Evolutionary conservation across 2,888 invertebrate genomes (phyloP).

Genomic region (Chymomyza amoena): DNA sequence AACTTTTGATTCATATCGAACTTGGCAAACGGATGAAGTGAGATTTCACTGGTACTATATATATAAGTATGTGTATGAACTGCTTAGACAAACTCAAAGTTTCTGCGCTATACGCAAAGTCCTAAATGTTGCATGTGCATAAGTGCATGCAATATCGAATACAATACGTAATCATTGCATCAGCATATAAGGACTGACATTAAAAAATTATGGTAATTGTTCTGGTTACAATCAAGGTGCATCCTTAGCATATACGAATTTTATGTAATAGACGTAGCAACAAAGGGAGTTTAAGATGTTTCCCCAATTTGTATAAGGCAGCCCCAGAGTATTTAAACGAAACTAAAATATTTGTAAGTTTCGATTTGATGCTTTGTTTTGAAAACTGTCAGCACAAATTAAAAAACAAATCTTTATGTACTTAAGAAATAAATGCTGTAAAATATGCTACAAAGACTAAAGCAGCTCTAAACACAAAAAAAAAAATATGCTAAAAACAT

Average conservation of each 20-base stretch:
- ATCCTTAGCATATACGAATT: constrained; percentile 41
- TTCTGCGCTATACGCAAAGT: constrained; percentile 22
- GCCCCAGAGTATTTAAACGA: not conserved
- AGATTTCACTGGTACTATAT: constrained; percentile 30
- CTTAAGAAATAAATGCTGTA: constrained; percentile 6
- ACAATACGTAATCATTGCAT: constrained; percentile 35
- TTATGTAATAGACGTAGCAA: constrained; percentile 28
- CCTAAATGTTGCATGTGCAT: constrained; percentile 3
- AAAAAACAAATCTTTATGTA: constrained; percentile 1
- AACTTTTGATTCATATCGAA: constrained; percentile 69
- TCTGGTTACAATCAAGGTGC: constrained; percentile 44
- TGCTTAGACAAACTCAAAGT: constrained; percentile 30
- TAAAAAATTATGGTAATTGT: not conserved
- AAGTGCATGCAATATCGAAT: constrained; percentile 29
- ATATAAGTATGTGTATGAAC: constrained; percentile 8
- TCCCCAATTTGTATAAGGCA: not conserved
- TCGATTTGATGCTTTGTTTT: not conserved
- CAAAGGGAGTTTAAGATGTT: not conserved
- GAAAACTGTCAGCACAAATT: not conserved
- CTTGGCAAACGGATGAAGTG: constrained; percentile 36
- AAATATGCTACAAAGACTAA: not conserved
- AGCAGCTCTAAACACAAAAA: not conserved
- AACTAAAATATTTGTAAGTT: not conserved
- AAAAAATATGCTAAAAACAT: constrained; percentile 1
- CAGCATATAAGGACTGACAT: constrained; percentile 8